Evolutionary conservation across 2,113 vertebrate genomes (phyloP).

Genomic region (Sula dactylatra): DNA sequence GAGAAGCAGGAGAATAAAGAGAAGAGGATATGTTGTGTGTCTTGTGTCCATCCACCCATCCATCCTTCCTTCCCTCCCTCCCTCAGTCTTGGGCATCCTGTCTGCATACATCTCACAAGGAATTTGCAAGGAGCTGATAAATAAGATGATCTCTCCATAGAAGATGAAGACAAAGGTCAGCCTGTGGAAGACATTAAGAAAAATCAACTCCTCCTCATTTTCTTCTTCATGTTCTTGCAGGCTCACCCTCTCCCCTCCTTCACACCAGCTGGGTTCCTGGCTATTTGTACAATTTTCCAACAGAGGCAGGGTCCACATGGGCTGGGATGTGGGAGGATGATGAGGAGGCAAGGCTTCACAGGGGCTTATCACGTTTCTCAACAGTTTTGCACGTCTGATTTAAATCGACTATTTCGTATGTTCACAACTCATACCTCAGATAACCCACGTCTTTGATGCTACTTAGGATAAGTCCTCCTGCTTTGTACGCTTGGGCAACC

Average conservation of each 20-base stretch:
- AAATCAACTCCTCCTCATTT: background rate
- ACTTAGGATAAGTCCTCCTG: background rate
- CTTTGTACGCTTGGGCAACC: background rate
- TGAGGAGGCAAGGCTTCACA: background rate
- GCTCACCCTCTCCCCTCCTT: background rate
- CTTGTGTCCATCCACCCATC: background rate
- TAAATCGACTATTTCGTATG: background rate
- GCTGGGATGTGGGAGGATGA: background rate
- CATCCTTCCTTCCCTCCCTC: background rate
- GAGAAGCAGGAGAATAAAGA: background rate
- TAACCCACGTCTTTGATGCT: background rate
- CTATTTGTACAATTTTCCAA: background rate
- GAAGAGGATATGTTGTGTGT: background rate
- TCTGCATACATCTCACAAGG: background rate
- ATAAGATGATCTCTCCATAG: background rate
- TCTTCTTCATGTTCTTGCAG: background rate
- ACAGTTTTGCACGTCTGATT: background rate
- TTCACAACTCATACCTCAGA: background rate
- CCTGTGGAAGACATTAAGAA: background rate
- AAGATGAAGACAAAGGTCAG: background rate
- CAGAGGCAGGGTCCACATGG: rapidly evolving
- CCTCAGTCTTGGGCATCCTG: background rate
- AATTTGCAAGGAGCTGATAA: background rate
- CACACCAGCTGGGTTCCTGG: background rate
- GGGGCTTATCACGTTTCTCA: background rate